These are phyloP conservation scores for Girardinichthys multiradiatus DNA, from an alignment of 2,113 vertebrate species.

Conservation along the genomic window DNA sequence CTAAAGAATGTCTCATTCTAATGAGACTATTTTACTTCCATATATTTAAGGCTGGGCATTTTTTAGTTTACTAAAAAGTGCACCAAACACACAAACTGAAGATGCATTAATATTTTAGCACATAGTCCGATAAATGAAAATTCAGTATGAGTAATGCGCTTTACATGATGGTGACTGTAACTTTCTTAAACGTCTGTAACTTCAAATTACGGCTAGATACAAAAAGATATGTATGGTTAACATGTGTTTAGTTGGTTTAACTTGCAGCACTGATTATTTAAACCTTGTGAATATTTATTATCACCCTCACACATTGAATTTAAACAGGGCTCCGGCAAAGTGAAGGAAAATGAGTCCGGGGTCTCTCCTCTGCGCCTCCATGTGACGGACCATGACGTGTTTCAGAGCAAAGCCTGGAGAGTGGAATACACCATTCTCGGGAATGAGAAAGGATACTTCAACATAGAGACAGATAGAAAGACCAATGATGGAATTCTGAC, in stretches of 20 bases:
- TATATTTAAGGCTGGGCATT: no score
- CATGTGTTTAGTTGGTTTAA: no score
- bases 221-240: no score
- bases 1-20: no score
- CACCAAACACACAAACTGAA: background rate
- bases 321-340: conserved; percentile 50
- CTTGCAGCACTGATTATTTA: no score
- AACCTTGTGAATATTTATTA: background rate
- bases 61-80: no score
- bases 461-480: conserved; percentile 57
- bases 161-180: no score
- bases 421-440: conserved; percentile 62
- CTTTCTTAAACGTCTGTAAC: no score
- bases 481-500: conserved; percentile 74
- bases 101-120: background rate
- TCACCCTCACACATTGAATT: background rate
- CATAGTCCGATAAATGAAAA: background rate
- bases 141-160: background rate
- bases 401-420: conserved; percentile 51
- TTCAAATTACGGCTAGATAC: no score
- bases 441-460: conserved; percentile 29
- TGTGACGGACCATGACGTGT: conserved; percentile 53
- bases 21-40: no score
- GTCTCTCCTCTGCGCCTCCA: conserved; percentile 50
- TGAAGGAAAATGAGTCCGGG: conserved; percentile 47